Evolutionary conservation across 2,888 invertebrate genomes (phyloP).

Genomic region (Leptopilina myrica): DNA sequence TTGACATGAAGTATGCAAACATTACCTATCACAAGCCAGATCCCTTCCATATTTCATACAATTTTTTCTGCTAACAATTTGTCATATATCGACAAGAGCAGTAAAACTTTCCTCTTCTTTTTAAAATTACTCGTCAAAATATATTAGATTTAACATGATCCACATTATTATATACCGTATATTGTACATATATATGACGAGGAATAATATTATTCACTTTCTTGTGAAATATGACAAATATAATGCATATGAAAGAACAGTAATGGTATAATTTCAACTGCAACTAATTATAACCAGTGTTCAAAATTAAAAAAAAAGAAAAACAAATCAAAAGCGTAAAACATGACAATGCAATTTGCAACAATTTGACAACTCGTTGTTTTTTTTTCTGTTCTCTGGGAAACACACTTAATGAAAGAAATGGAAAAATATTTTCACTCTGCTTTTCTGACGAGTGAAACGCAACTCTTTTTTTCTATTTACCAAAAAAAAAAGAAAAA

Average conservation of each 20-base stretch:
- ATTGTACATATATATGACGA: not conserved
- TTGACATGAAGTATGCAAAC: conserved; percentile 28
- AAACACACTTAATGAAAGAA: conserved; percentile 5
- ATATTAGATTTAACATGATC: not conserved
- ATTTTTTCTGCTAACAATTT: conserved; percentile 23
- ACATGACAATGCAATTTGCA: not conserved
- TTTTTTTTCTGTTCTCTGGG: not conserved
- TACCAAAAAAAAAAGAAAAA: not conserved
- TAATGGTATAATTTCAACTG: not conserved
- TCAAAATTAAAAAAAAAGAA: too few species aligned
- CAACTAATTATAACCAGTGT: too few species aligned
- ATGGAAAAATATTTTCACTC: conserved; percentile 12
- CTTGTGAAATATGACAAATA: not conserved
- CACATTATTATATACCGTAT: not conserved
- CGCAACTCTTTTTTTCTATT: not conserved
- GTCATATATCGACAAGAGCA: not conserved
- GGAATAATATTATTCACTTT: not conserved
- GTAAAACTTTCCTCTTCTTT: not conserved
- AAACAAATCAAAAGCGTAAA: not conserved
- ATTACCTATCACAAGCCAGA: conserved; percentile 12
- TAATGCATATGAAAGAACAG: too few species aligned
- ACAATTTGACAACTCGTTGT: too few species aligned
- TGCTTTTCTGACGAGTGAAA: not conserved
- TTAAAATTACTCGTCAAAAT: not conserved
- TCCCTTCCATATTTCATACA: conserved; percentile 20